Evolutionary conservation across 1,140 invertebrate species (phyloP).

Genomic region (Sitodiplosis mosellana): DNA sequence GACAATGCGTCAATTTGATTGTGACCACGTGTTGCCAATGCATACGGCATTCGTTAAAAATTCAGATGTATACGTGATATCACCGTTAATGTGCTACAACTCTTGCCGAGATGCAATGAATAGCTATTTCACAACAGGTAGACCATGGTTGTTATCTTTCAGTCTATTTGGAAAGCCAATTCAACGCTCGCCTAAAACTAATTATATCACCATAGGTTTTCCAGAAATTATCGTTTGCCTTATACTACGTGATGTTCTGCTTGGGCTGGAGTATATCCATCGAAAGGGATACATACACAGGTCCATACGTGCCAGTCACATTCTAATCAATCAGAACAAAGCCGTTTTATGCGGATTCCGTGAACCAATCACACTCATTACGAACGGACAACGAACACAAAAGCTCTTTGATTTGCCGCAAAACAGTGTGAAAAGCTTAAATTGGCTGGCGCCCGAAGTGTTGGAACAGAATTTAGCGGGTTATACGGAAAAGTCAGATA

Average conservation of each 20-base stretch:
- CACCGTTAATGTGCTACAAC: constrained; percentile 61
- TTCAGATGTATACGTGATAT: constrained; percentile 56
- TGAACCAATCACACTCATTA: constrained; percentile 51
- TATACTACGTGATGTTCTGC: constrained; percentile 58
- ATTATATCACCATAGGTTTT: constrained; percentile 29
- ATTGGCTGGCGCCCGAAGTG: constrained; percentile 83
- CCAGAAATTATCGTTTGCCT: constrained; percentile 63
- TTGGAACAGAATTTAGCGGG: constrained; percentile 77
- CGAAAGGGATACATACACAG: constrained; percentile 70
- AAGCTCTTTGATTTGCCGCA: constrained; percentile 55
- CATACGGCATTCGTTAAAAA: constrained; percentile 53
- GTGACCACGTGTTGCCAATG: constrained; percentile 56
- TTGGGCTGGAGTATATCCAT: constrained; percentile 69
- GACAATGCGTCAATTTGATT: constrained; percentile 53
- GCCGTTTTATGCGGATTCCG: constrained; percentile 50
- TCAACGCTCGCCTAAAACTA: neutral
- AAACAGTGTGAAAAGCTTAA: constrained; percentile 47
- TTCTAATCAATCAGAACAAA: constrained; percentile 31
- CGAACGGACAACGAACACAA: constrained; percentile 45
- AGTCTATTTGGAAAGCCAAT: neutral
- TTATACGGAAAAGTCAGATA: constrained; percentile 75
- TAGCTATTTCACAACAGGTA: constrained; percentile 52
- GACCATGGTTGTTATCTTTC: neutral
- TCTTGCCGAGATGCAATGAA: constrained; percentile 62
- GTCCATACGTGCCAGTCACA: constrained; percentile 68